Base-by-base conservation (phyloP, 2,797 vertebrate species). In the Sardinella longiceps region DNA sequence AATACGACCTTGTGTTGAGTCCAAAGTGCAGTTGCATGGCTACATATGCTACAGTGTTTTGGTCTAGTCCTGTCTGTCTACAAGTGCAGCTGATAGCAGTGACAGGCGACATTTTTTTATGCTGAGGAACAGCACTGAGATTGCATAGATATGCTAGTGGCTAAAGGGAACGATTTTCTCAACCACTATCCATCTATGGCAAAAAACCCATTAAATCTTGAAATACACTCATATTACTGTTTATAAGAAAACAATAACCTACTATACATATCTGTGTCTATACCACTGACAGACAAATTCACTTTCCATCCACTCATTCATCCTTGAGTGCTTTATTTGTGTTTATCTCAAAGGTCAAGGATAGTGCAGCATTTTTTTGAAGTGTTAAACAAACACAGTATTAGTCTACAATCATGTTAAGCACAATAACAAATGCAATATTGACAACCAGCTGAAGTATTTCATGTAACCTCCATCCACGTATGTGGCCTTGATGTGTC, bases 1-100 rank as follows among this genome's bases (percentile, higher is more conserved):
- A 85, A 82, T 77, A 86, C 28, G 88, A 88, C 87, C 87, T 89
- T 90, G 88, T 80, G 77, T 80, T 83, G 45, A 88, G 88, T 87
- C 81, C 50, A 87, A 83, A 87, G 85, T 84, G 82, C 81, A 87
- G 86, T 83, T 81, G 83, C 83, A 86, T 80, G 50, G 85, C 85
- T 88, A 86, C 87, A 87, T 89, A 87, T 90, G 82, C 81, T 84
- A 82, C 81, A 80, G 23, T 18, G n/a, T 80, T 77, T 23, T 77
- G 37, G 70, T 20, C 70, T 77, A 23, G 15, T 37, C 66, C 43
- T 18, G 70, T 37, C 70, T 77, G 4, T 77, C 20, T 39, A 43
- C 70, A 39, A 23, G 15, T 77, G 70, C 70, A 77, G 30, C 66
- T 37, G 66, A 43, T 77, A 77, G 70, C 70, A 43, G 33, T 74